phyloP scores from a whole-genome alignment of 2,113 vertebrate genomes.

The Zapornia atra region DNA sequence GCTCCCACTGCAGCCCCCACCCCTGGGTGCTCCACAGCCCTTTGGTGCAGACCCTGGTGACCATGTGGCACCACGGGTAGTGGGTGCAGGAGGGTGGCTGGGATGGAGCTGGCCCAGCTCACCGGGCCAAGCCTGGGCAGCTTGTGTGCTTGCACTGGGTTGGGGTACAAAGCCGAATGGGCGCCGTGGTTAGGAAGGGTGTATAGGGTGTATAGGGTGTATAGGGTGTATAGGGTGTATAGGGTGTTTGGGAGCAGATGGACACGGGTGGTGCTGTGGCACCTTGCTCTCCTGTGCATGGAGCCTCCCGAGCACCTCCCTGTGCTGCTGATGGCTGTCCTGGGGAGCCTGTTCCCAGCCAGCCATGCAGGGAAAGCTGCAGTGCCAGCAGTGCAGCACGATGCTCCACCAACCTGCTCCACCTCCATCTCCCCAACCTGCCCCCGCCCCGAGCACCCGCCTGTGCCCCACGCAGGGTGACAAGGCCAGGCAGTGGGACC shows the following conservation, averaged over 20 bases:
- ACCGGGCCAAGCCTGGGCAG: neutral
- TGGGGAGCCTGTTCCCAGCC: neutral
- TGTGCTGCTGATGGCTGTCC: neutral
- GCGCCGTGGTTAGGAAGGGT: neutral
- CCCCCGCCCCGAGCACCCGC: neutral
- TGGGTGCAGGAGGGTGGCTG: neutral
- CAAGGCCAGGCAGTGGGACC: neutral
- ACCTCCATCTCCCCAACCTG: neutral
- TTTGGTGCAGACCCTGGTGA: neutral
- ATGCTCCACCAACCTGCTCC: neutral
- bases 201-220: neutral
- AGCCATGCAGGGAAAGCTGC: neutral
- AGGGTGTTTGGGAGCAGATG: neutral
- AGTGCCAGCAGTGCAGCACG: neutral
- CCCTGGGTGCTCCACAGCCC: neutral
- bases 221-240: too few relatives aligned
- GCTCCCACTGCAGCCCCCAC: neutral
- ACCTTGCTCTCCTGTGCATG: fast-evolving
- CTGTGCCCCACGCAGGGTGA: neutral
- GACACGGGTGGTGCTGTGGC: fast-evolving
- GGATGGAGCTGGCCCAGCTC: neutral
- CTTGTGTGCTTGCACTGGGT: neutral
- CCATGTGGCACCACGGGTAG: neutral
- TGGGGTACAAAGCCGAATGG: neutral
- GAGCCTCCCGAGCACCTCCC: neutral